A percentile compares a stretch with the other conserved stretches of the same genome.
phyloP scores from a whole-genome alignment of 1,140 invertebrate species.

The Macrobrachium nipponense region DNA sequence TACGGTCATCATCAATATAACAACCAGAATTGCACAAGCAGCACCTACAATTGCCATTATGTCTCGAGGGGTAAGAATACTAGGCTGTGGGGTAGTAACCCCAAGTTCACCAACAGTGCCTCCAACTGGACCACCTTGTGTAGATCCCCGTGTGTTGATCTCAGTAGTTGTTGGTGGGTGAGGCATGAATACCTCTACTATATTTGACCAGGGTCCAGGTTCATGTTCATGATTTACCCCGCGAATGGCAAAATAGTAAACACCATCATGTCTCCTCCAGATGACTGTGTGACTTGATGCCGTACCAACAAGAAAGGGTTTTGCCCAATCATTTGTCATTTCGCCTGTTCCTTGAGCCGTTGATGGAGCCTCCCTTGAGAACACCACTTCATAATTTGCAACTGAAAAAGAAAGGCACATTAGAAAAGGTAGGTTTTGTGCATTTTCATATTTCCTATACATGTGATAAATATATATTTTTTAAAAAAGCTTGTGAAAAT shows the following conservation, averaged over 20 bases:
- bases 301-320: slow-evolving; percentile 9
- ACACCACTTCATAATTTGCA: slow-evolving; percentile 58
- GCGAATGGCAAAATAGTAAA: slow-evolving; percentile 71
- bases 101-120: slow-evolving; percentile 54
- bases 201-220: slow-evolving; percentile 73
- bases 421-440: neutral
- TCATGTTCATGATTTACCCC: slow-evolving; percentile 69
- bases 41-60: slow-evolving; percentile 62
- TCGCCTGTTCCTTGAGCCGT: slow-evolving; percentile 51
- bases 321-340: slow-evolving; percentile 42
- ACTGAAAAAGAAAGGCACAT: slow-evolving; percentile 23
- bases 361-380: slow-evolving; percentile 39
- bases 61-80: slow-evolving; percentile 50
- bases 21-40: slow-evolving; percentile 58
- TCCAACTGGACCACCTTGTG: slow-evolving; percentile 50
- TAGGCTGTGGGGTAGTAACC: slow-evolving; percentile 52
- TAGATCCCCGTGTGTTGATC: slow-evolving; percentile 61
- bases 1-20: slow-evolving; percentile 56
- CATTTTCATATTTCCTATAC: too few relatives aligned
- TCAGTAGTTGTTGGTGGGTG: slow-evolving; percentile 63
- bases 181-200: slow-evolving; percentile 71
- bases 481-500: too few relatives aligned
- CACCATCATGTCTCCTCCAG: slow-evolving; percentile 60
- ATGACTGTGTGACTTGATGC: slow-evolving; percentile 29
- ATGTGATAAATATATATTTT: too few relatives aligned